A percentile compares a stretch with the other conserved stretches of the same genome.
Conservation (phyloP, 2,113 vertebrate species). For the Muntiacus muntjak region DNA sequence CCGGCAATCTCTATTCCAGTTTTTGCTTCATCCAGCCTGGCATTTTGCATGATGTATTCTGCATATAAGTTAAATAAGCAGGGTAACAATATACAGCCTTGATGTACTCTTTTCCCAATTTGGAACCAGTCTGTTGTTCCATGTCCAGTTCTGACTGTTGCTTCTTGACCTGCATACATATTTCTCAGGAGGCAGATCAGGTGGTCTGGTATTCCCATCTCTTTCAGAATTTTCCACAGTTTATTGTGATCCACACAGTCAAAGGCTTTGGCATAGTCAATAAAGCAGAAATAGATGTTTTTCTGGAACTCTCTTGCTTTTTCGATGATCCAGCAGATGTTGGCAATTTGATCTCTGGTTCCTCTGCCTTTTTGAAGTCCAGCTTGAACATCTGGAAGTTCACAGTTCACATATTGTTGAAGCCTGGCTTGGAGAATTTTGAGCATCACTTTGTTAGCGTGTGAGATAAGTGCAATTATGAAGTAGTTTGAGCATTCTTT, state of each 20-base stretch:
- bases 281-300: not conserved
- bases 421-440: not conserved
- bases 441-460: too few species aligned
- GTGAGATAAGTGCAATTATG: too few species aligned
- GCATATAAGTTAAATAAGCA: not conserved
- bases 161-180: not conserved
- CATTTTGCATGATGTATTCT: not conserved
- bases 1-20: not conserved
- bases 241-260: not conserved
- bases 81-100: not conserved
- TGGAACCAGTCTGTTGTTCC: not conserved
- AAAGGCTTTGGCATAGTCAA: not conserved
- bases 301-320: not conserved
- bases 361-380: not conserved
- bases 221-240: not conserved
- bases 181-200: not conserved
- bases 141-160: not conserved
- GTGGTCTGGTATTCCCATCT: not conserved
- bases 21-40: not conserved
- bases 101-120: not conserved
- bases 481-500: too few species aligned
- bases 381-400: not conserved
- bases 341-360: not conserved
- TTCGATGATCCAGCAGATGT: accelerated
- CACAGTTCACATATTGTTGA: not conserved